A percentile compares a stretch with the other conserved stretches of the same genome.
Evolutionary conservation across 2,113 vertebrate species (phyloP).

Genomic region (Pluvianellus socialis): DNA sequence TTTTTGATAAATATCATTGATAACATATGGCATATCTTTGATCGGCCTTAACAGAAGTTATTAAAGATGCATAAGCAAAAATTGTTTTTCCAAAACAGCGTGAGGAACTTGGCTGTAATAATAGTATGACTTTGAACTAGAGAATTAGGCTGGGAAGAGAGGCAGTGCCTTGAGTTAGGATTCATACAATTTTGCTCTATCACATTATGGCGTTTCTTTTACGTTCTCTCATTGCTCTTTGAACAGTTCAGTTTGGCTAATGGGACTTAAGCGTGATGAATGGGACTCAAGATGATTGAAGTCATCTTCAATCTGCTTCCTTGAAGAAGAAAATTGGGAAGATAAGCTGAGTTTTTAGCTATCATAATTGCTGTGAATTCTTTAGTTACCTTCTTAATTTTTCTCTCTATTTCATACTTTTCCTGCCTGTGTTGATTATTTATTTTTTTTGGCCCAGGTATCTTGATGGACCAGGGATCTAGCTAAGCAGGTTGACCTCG

Average conservation of each 20-base stretch:
- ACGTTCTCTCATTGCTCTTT: neutral
- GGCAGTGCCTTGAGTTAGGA: neutral
- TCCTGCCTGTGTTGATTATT: neutral
- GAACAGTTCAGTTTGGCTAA: neutral
- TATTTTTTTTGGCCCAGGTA: neutral
- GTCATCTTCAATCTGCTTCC: neutral
- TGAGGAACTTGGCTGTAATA: neutral
- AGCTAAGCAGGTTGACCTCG: fast-evolving
- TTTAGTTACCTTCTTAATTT: neutral
- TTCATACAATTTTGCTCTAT: fast-evolving
- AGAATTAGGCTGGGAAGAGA: neutral
- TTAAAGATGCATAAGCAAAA: neutral
- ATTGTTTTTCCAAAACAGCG: neutral
- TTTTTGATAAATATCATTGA: neutral
- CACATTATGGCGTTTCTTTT: neutral
- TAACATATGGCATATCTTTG: neutral
- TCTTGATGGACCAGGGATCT: neutral
- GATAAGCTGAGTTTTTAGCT: neutral
- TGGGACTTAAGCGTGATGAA: neutral
- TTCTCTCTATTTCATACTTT: neutral
- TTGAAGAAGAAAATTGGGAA: neutral
- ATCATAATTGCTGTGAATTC: neutral
- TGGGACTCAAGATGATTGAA: neutral
- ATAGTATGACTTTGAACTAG: neutral
- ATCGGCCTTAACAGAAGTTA: neutral